Conservation (phyloP, 2,888 invertebrate species). For the Cerceris ruficornis region DNA sequence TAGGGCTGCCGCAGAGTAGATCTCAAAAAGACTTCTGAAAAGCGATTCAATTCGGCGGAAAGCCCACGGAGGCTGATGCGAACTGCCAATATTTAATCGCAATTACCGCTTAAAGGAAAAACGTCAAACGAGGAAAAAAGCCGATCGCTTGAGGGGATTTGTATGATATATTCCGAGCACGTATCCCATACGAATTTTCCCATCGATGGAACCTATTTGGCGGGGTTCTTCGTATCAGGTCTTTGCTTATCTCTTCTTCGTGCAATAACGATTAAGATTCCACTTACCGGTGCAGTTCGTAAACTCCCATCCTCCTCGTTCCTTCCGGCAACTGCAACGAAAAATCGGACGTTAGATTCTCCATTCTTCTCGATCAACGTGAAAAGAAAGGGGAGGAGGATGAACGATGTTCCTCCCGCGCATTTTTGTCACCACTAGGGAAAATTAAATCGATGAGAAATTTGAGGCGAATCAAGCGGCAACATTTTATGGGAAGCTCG, state of each 20-base stretch:
- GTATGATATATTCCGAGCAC: conserved; percentile 28
- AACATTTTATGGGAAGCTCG: too few species aligned
- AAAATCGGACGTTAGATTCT: conserved; percentile 25
- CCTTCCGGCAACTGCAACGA: conserved; percentile 59
- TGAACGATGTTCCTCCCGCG: background rate
- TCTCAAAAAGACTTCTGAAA: too few species aligned
- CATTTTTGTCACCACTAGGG: background rate
- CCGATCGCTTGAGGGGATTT: conserved; percentile 9
- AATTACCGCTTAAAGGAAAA: background rate
- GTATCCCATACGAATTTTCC: background rate
- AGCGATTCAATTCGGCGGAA: too few species aligned
- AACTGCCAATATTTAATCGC: too few species aligned
- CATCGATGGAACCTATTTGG: conserved; percentile 4
- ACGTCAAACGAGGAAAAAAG: background rate
- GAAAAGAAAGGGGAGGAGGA: background rate
- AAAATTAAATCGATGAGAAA: background rate
- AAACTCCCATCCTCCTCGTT: conserved; percentile 30
- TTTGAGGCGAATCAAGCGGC: background rate
- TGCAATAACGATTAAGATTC: conserved; percentile 11
- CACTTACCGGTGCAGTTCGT: conserved; percentile 49
- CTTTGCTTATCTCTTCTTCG: background rate
- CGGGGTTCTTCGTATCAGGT: conserved; percentile 6
- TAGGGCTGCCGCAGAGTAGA: too few species aligned
- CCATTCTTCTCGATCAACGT: conserved; percentile 14
- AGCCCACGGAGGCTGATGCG: too few species aligned